Evolutionary conservation across 35 echinoderm and acorn worm species (phyloP), one percentile per base, ranked within the genome.

Genomic region (Strongylocentrotus purpuratus): DNA sequence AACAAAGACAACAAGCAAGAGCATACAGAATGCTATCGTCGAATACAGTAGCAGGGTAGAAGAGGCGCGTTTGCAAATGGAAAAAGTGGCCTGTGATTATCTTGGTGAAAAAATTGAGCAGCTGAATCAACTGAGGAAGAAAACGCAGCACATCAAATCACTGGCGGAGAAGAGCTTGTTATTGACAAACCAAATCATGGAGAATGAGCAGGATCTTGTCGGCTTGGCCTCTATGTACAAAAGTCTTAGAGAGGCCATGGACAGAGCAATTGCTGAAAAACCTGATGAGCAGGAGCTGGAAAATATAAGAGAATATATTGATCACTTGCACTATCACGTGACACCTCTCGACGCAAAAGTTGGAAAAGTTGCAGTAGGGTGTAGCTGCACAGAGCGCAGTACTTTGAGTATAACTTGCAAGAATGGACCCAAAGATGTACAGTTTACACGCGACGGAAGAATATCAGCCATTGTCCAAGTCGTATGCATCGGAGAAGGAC

Each of bases 211-310:
- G 31, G 91, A 93, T 93, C 91, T 52, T 93, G 45, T 50, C 20
- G 91, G 91, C 17, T 15, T 58, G 48, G 17, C 48, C 31, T 93
- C 91, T 14, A 93, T 93, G 48, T 93, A 93, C 91, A 93, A 58
- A 46, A 58, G 48, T 32, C 48, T 93, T 47, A 33, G 31, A 31
- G 46, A 93, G 46, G 91, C 91, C n/a, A 93, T 93, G 91, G 91
- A 93, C 31, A 47, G 91, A 58, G 20, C 91, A 12, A 50, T 93
- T 13, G 45, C 91, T 31, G 91, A 93, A 9, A 93, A 93, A 32
- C 91, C 91, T 12, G 91, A 93, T 58, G 31, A 50, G 91, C 18
- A 93, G 15, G 20, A 47, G 47, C 48, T 93, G 46, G 25, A 58
- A 50, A 9, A 31, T 9, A 93, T 93, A 31, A 58, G 15, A 17